Evolutionary conservation across 2,888 invertebrate species (phyloP).

Genomic region (Willowsia nigromaculata): DNA sequence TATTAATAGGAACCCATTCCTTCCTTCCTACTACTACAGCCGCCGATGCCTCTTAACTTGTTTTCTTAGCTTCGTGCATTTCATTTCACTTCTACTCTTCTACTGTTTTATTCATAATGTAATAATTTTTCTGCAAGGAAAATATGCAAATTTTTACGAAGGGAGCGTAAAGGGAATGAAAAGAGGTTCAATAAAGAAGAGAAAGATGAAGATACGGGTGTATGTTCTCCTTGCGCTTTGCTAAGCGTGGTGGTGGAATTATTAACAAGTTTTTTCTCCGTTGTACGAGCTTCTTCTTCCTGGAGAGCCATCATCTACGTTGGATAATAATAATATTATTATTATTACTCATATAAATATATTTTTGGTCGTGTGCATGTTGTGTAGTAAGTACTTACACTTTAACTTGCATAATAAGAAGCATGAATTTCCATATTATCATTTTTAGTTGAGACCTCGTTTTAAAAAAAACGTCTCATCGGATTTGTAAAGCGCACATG

Average conservation of each 20-base stretch:
- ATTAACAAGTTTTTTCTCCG: constrained; percentile 61
- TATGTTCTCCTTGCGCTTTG: not conserved
- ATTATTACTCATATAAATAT: constrained; percentile 36
- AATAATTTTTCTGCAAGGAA: constrained; percentile 73
- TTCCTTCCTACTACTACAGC: not conserved
- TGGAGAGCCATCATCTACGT: constrained; percentile 21
- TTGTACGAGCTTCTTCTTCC: not conserved
- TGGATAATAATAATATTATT: constrained; percentile 27
- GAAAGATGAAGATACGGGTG: constrained; percentile 14
- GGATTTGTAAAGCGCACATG: not conserved
- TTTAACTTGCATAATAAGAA: constrained; percentile 43
- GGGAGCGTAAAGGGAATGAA: constrained; percentile 47
- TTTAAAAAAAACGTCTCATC: not conserved
- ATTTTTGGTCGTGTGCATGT: constrained; percentile 18
- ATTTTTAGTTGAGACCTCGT: not conserved
- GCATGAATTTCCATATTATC: constrained; percentile 35
- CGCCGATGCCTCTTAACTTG: not conserved
- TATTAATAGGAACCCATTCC: not conserved
- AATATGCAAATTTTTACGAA: constrained; percentile 67
- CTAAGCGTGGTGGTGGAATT: constrained; percentile 42
- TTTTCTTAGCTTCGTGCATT: constrained; percentile 37
- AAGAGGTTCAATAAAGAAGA: constrained; percentile 46
- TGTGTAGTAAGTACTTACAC: constrained; percentile 1
- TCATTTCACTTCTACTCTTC: constrained; percentile 60
- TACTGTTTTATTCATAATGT: constrained; percentile 76